Evolutionary conservation across 2,797 vertebrate genomes (phyloP).

Genomic region (Crypturellus tataupa): DNA sequence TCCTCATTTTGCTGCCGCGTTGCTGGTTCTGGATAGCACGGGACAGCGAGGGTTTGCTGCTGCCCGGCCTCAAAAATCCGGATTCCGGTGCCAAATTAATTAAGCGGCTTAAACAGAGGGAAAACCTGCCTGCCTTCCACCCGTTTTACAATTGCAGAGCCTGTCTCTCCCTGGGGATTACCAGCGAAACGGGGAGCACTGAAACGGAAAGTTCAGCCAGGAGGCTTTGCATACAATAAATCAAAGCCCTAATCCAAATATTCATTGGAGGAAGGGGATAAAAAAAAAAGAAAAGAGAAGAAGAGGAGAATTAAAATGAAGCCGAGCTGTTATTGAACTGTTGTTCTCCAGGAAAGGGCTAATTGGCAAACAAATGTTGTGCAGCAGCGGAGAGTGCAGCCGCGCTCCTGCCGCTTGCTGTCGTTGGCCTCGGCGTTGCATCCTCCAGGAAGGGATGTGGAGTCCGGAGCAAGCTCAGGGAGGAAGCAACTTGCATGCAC

Average conservation of each 20-base stretch:
- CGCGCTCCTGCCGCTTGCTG: background rate
- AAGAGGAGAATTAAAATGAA: conserved; percentile 20
- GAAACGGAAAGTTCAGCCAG: conserved; percentile 63
- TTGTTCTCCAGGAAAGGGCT: conserved; percentile 61
- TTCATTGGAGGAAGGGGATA: background rate
- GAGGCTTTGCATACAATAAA: conserved; percentile 56
- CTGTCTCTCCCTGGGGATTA: conserved; percentile 8
- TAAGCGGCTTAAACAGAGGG: conserved; percentile 40
- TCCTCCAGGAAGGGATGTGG: background rate
- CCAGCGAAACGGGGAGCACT: conserved; percentile 50
- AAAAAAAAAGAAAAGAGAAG: too few relatives aligned
- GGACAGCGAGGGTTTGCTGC: conserved; percentile 30
- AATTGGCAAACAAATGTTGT: conserved; percentile 63
- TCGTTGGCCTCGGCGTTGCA: conserved; percentile 23
- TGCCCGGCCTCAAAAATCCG: conserved; percentile 30
- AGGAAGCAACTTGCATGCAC: background rate
- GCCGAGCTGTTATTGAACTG: conserved; percentile 14
- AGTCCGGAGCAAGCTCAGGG: background rate
- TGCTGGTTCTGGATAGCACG: background rate
- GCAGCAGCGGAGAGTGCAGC: background rate
- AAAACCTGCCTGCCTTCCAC: conserved; percentile 33
- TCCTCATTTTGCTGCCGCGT: background rate
- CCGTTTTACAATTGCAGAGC: background rate
- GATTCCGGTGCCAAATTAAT: conserved; percentile 58
- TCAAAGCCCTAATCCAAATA: conserved; percentile 43